phyloP scores from a whole-genome alignment of 2,888 invertebrate genomes.

The Lapara coniferarum region DNA sequence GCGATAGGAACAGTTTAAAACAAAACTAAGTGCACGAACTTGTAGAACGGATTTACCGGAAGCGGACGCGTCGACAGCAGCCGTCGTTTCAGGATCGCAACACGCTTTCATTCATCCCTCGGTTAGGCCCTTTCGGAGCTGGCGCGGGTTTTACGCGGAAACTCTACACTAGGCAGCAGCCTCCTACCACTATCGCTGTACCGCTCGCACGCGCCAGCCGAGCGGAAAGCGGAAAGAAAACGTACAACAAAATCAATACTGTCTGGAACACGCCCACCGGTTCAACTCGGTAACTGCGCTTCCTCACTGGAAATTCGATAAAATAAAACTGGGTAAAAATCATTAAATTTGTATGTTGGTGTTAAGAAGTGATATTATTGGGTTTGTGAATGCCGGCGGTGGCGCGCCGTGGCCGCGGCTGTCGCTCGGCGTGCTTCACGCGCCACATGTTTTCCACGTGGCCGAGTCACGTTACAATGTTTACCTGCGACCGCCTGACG shows the following conservation, averaged over 20 bases:
- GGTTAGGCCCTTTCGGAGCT: conserved; percentile 68
- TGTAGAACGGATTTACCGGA: conserved; percentile 82
- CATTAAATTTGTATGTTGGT: conserved; percentile 70
- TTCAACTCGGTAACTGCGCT: conserved; percentile 80
- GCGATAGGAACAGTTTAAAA: conserved; percentile 62
- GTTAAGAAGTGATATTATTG: conserved; percentile 47
- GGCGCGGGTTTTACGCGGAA: conserved; percentile 71
- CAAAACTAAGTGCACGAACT: conserved; percentile 77
- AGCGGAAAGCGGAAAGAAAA: conserved; percentile 60
- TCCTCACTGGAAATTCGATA: conserved; percentile 80
- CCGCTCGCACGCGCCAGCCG: conserved; percentile 56
- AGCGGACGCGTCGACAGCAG: conserved; percentile 79
- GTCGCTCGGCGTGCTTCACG: conserved; percentile 19
- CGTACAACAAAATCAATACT: conserved; percentile 79
- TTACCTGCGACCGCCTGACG: conserved; percentile 77
- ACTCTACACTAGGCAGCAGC: conserved; percentile 74
- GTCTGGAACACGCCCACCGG: conserved; percentile 80
- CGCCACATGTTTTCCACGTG: conserved; percentile 77
- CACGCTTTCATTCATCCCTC: conserved; percentile 82
- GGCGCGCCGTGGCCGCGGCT: not conserved
- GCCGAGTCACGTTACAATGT: conserved; percentile 79
- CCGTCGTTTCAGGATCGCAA: conserved; percentile 81
- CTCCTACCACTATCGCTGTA: conserved; percentile 63
- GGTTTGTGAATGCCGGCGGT: conserved; percentile 33
- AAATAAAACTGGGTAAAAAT: conserved; percentile 80